phyloP scores from a whole-genome alignment of 1,140 invertebrate species.

The Aphidius ervi region DNA sequence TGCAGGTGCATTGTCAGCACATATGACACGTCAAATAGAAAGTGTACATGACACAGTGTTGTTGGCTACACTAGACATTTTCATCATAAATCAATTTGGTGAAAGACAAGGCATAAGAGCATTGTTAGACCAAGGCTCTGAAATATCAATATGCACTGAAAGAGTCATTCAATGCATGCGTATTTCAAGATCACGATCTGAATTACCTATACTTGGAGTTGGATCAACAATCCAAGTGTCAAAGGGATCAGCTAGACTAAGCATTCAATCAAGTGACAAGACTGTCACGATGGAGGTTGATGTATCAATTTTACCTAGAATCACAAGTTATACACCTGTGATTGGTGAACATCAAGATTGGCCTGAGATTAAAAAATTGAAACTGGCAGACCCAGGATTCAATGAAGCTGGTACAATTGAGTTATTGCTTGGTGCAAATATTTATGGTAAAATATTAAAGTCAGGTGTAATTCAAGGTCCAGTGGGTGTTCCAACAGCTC shows the following conservation, averaged over 20 bases:
- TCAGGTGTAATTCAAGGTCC: background rate
- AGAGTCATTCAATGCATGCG: background rate
- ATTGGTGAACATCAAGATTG: background rate
- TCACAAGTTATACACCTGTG: background rate
- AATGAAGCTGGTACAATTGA: background rate
- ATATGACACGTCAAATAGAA: too few relatives aligned
- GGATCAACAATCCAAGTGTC: background rate
- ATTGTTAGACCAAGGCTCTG: slow-evolving; percentile 1
- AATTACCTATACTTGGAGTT: background rate
- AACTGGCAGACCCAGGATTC: background rate
- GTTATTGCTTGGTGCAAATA: background rate
- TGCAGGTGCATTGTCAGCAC: too few relatives aligned
- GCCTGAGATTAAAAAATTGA: background rate
- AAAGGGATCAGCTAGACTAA: background rate
- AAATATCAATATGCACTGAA: background rate
- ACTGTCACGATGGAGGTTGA: background rate
- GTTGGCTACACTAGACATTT: too few relatives aligned
- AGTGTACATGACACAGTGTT: too few relatives aligned
- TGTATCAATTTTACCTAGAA: background rate
- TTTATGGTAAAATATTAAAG: background rate
- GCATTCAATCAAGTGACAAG: background rate
- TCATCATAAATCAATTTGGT: background rate
- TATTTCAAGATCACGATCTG: background rate
- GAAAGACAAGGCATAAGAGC: background rate
- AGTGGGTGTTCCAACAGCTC: background rate